These are phyloP conservation scores for Raphicerus campestris DNA, from an alignment of 2,113 vertebrate genomes.

Conservation along the genomic window DNA sequence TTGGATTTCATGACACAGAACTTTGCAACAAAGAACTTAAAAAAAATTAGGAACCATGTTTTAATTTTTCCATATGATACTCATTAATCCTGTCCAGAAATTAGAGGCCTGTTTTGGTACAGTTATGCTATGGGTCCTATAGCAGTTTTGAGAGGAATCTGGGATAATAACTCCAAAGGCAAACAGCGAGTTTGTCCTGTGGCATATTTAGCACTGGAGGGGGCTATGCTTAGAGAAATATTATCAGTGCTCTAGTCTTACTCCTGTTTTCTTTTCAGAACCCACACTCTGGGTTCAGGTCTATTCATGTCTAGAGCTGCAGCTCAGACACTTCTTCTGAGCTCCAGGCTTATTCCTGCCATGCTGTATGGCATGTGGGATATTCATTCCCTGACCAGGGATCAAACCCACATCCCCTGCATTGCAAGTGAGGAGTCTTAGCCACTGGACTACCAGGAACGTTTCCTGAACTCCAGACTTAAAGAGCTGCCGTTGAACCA, in stretches of 20 bases:
- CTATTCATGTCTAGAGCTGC: not conserved
- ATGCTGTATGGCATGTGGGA: not conserved
- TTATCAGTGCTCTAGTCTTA: accelerated
- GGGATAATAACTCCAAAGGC: not conserved
- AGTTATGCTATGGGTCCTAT: not conserved
- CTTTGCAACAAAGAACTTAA: not conserved
- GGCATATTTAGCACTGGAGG: not conserved
- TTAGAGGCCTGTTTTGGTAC: not conserved
- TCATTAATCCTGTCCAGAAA: not conserved
- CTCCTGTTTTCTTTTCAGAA: not conserved
- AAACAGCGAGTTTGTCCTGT: not conserved
- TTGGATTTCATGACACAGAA: not conserved
- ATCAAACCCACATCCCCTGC: not conserved
- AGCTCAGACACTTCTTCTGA: not conserved
- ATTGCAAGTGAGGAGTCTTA: not conserved
- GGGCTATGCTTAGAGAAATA: not conserved
- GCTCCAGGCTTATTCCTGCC: not conserved
- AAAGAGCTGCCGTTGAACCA: not conserved
- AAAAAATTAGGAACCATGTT: not conserved
- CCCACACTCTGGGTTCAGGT: not conserved
- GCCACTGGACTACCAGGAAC: not conserved
- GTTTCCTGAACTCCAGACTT: not conserved
- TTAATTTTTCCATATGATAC: not conserved
- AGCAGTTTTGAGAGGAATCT: not conserved
- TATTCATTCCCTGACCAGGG: not conserved